These are phyloP conservation scores for Peromyscus nudipes DNA, from an alignment of 2,797 vertebrate species.

Conservation along the genomic window DNA sequence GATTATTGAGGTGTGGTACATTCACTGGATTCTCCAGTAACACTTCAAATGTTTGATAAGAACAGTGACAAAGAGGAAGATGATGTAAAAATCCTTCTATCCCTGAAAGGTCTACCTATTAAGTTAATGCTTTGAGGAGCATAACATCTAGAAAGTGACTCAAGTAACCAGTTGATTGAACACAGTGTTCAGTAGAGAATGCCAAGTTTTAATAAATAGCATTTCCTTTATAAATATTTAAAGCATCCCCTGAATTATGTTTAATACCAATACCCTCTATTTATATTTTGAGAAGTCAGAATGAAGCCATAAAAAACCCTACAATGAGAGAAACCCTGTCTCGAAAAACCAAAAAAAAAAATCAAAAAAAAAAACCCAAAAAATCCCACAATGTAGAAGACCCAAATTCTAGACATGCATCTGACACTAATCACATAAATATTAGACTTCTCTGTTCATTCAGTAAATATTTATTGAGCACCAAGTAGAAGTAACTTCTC, in stretches of 20 bases:
- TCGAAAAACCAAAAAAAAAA: too few relatives aligned
- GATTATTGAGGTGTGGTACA: neutral
- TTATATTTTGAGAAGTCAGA: slow-evolving; percentile 46
- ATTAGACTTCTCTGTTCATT: neutral
- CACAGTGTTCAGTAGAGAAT: neutral
- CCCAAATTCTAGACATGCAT: neutral
- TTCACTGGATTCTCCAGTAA: neutral
- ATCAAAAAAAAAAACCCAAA: too few relatives aligned
- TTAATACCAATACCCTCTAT: slow-evolving; percentile 26
- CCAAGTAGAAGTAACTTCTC: neutral
- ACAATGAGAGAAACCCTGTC: too few relatives aligned
- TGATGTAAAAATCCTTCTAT: neutral
- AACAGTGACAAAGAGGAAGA: neutral
- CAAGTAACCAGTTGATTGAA: neutral
- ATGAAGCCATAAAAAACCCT: neutral
- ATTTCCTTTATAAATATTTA: slow-evolving; percentile 26
- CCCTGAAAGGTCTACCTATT: neutral
- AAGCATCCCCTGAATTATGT: neutral
- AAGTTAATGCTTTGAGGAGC: neutral
- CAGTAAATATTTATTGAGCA: slow-evolving; percentile 22
- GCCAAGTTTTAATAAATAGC: neutral
- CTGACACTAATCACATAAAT: neutral
- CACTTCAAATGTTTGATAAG: neutral
- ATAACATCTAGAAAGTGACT: slow-evolving; percentile 4
- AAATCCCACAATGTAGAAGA: neutral